Evolutionary conservation across 2,888 invertebrate genomes (phyloP).

Genomic region (Cheilosia variabilis): DNA sequence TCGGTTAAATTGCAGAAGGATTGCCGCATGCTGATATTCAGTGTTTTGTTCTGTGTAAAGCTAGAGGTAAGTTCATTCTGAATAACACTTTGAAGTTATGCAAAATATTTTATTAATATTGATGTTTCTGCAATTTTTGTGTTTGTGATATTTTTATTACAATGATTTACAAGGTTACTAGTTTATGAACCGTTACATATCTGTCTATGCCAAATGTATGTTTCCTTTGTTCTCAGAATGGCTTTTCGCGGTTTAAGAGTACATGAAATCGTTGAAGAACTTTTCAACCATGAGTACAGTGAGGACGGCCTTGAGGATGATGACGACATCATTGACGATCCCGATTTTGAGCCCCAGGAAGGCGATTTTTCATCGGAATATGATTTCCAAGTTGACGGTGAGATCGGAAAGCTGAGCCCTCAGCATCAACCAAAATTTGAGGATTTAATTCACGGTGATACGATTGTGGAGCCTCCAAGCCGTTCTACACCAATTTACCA

Average conservation of each 20-base stretch:
- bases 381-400: conserved; percentile 6
- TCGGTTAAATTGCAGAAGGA: too few species aligned
- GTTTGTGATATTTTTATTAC: too few species aligned
- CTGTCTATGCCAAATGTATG: conserved; percentile 2
- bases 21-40: not conserved
- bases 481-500: conserved; percentile 3
- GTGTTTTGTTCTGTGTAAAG: conserved; percentile 4
- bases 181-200: conserved; percentile 7
- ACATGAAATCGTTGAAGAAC: conserved; percentile 4
- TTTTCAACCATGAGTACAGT: conserved; percentile 18
- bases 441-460: not conserved
- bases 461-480: not conserved
- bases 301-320: conserved; percentile 13
- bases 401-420: not conserved
- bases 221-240: conserved; percentile 2
- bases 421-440: not conserved
- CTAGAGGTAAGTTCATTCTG: conserved; percentile 7
- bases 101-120: too few species aligned
- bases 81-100: conserved; percentile 3
- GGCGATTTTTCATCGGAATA: not conserved
- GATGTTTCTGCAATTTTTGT: conserved; percentile 7
- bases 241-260: conserved; percentile 10
- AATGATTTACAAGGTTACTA: too few species aligned
- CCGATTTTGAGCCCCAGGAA: conserved; percentile 5
- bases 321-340: conserved; percentile 10